Percentiles rank a stretch among this genome's conserved stretches.
These are phyloP conservation scores for Oncopeltus fasciatus DNA, from an alignment of 1,140 invertebrate species.

Conservation along the genomic window DNA sequence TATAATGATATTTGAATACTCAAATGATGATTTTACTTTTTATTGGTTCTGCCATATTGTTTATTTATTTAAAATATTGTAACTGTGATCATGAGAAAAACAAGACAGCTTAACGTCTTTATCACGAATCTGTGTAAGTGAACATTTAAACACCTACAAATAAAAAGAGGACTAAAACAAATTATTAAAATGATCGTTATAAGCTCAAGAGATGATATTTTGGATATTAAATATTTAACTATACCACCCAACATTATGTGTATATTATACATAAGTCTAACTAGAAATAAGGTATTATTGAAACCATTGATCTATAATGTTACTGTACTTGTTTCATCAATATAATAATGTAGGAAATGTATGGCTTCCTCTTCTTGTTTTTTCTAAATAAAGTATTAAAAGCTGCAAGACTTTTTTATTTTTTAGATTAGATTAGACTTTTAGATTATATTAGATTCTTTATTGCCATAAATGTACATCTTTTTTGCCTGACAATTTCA, in stretches of 20 bases:
- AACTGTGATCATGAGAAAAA: background rate
- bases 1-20: background rate
- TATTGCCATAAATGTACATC: too few species aligned
- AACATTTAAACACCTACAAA: background rate
- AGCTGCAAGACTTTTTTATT: too few species aligned
- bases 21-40: background rate
- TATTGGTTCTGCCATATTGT: too few species aligned
- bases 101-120: background rate
- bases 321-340: constrained; percentile 4
- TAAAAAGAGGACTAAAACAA: background rate
- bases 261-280: background rate
- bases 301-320: background rate
- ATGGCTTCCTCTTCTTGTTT: constrained; percentile 12
- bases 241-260: background rate
- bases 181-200: background rate
- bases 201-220: constrained; percentile 13
- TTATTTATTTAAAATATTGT: background rate
- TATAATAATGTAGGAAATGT: constrained; percentile 1
- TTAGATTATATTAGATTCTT: too few species aligned
- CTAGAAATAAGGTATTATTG: background rate
- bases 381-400: constrained; percentile 2
- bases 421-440: too few species aligned
- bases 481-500: too few species aligned
- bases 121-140: background rate
- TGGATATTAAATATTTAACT: background rate